Evolutionary conservation across 2,888 invertebrate genomes (phyloP), one percentile per base, ranked within the genome.

Genomic region (Plemyria rubiginata): DNA sequence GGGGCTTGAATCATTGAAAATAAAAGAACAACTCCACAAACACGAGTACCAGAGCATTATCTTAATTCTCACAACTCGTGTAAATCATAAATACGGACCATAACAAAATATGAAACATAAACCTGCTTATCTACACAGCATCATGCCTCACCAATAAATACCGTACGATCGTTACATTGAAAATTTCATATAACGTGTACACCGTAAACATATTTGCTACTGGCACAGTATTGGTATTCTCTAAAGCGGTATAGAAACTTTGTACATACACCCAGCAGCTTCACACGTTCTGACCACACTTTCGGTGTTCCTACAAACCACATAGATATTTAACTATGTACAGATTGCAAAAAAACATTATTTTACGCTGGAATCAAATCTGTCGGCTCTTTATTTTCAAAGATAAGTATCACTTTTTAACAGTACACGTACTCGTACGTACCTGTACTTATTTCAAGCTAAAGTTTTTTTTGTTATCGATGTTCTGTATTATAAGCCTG

Each of bases 111-210:
- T 55, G 62, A 68, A 69, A 65, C 64, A 65, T 76, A 75, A 76
- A 73, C 61, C 62, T 65, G 60, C 73, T 74, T 80, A 77, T 77
- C 76, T 69, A 60, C 73, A 69, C 70, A 68, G 72, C 70, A 80
- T 80, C 81, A 80, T 78, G 79, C 68, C 70, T 66, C 67, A 58
- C 68, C 77, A 79, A 81, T 84, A 85, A 85, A 86, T 81, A 83
- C 78, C 52, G 61, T 72, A 68, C 66, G 73, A 78, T 78, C 74
- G 79, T 82, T 81, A 82, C 80, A 86, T 81, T 84, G 81, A 85
- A 86, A 86, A 84, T 85, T 87, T 85, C 77, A 87, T 85, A 85
- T 81, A 81, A 75, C 72, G 52, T 70, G 78, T 79, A 41, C 40
- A 48, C 54, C 81, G 75, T 87, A 87, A 87, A 88, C 86, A 86